These are phyloP conservation scores for Cantharis flavilabris DNA, from an alignment of 2,888 invertebrate genomes.

Conservation along the genomic window DNA sequence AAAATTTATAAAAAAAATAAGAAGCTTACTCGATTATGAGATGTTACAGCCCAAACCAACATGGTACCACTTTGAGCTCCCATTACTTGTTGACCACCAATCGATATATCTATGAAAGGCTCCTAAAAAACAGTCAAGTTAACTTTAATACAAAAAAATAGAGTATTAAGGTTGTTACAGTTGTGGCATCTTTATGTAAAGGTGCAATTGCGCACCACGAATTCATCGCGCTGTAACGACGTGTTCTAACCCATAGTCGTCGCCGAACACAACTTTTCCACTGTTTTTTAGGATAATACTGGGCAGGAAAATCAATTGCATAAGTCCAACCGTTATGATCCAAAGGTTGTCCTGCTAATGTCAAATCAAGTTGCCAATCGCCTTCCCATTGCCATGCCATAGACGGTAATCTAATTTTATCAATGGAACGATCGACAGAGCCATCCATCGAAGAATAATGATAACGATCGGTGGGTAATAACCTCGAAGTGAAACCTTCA, in stretches of 20 bases:
- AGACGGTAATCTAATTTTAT: slow-evolving; percentile 84
- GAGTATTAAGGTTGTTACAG: slow-evolving; percentile 50
- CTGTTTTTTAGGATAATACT: slow-evolving; percentile 77
- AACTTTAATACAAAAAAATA: not conserved
- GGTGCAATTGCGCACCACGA: slow-evolving; percentile 92
- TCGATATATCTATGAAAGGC: slow-evolving; percentile 88
- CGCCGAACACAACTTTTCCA: slow-evolving; percentile 91
- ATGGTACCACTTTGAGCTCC: slow-evolving; percentile 76
- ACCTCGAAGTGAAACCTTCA: slow-evolving; percentile 81
- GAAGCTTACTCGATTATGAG: slow-evolving; percentile 76
- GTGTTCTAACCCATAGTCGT: slow-evolving; percentile 86
- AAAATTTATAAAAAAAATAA: not conserved
- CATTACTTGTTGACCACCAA: slow-evolving; percentile 83
- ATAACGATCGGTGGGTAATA: slow-evolving; percentile 87
- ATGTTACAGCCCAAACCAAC: slow-evolving; percentile 91
- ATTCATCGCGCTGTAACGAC: slow-evolving; percentile 87
- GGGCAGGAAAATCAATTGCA: slow-evolving; percentile 88
- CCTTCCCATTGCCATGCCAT: slow-evolving; percentile 98
- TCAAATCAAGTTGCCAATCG: slow-evolving; percentile 86
- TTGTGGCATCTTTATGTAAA: slow-evolving; percentile 85
- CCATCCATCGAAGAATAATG: slow-evolving; percentile 88
- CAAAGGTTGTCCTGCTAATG: slow-evolving; percentile 82
- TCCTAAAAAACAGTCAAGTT: slow-evolving; percentile 62
- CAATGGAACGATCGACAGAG: slow-evolving; percentile 74
- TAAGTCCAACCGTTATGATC: slow-evolving; percentile 94